phyloP scores from a whole-genome alignment of 2,888 invertebrate genomes.

The Monopis laevigella region DNA sequence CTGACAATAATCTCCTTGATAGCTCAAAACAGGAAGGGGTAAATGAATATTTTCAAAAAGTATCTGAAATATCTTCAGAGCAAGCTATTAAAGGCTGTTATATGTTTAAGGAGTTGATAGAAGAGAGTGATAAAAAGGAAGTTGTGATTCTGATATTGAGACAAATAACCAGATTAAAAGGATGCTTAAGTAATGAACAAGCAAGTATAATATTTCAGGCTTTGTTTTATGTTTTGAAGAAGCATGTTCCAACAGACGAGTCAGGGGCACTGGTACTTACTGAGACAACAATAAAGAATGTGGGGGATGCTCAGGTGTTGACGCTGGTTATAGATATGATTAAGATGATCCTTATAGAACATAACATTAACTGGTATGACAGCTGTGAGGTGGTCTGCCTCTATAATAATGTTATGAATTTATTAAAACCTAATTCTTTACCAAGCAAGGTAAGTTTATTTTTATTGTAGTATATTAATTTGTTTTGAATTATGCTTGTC shows the following conservation, averaged over 20 bases:
- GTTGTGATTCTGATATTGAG: constrained; percentile 21
- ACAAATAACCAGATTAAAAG: constrained; percentile 26
- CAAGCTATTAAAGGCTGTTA: constrained; percentile 12
- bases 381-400: constrained; percentile 28
- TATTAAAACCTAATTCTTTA: constrained; percentile 25
- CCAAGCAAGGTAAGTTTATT: constrained; percentile 24
- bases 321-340: constrained; percentile 24
- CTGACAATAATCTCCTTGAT: neutral
- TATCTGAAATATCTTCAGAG: constrained; percentile 8
- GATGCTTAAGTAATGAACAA: constrained; percentile 24
- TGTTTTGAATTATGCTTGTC: too few relatives aligned
- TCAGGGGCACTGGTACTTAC: constrained; percentile 22
- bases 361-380: constrained; percentile 32
- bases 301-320: constrained; percentile 23
- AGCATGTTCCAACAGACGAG: constrained; percentile 25
- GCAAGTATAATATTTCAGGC: constrained; percentile 28
- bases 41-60: constrained; percentile 4
- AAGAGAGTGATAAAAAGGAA: constrained; percentile 4
- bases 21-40: neutral
- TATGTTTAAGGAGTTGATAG: constrained; percentile 9
- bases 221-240: constrained; percentile 27
- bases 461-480: too few relatives aligned
- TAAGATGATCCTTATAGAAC: constrained; percentile 28
- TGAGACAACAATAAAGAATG: constrained; percentile 22
- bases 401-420: constrained; percentile 28